Evolutionary conservation across 2,797 vertebrate species (phyloP).

Genomic region (Lateolabrax maculatus): DNA sequence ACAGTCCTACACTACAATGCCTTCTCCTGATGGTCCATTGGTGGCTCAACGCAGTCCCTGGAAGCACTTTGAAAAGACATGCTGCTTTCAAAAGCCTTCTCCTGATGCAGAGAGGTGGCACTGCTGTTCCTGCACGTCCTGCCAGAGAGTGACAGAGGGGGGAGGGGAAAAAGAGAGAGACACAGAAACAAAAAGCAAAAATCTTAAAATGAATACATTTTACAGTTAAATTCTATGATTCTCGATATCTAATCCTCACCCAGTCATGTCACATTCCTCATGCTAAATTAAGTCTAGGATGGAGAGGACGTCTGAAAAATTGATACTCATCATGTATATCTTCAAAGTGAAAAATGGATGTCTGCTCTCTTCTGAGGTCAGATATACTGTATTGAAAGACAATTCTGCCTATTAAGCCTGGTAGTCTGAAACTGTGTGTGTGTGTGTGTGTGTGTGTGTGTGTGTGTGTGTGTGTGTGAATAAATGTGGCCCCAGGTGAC

Average conservation of each 20-base stretch:
- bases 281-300: neutral
- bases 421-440: constrained; percentile 3
- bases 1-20: neutral
- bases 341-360: constrained; percentile 7
- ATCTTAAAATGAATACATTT: constrained; percentile 1
- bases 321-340: constrained; percentile 4
- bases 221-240: neutral
- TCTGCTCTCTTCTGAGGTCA: neutral
- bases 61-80: neutral
- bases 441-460: constrained; percentile 23
- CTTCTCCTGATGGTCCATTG: neutral
- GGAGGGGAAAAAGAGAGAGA: neutral
- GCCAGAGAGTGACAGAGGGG: neutral
- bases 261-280: constrained; percentile 3
- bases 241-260: neutral
- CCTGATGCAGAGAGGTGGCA: neutral
- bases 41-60: neutral
- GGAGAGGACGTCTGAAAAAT: neutral
- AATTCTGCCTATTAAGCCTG: neutral
- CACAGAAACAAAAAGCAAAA: neutral
- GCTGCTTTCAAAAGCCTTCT: neutral
- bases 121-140: neutral
- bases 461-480: constrained; percentile 42
- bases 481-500: constrained; percentile 61
- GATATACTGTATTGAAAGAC: constrained; percentile 18